phyloP scores from a whole-genome alignment of 2,888 invertebrate genomes.

The Drosophila flavopinicola region DNA sequence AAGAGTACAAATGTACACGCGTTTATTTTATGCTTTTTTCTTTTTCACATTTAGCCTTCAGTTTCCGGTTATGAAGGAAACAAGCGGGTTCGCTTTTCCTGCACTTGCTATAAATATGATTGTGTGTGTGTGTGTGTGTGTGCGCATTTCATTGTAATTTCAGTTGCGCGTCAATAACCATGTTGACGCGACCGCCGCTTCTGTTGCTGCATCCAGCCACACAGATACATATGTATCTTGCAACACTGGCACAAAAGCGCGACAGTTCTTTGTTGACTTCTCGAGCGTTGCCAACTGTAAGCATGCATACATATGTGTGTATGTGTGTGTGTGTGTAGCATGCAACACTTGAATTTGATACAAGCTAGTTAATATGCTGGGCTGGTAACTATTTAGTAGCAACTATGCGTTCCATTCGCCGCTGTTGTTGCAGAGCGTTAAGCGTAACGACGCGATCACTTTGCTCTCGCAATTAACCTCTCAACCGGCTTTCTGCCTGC shows the following conservation, averaged over 20 bases:
- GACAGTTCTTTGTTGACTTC: constrained; percentile 50
- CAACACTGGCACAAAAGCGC: constrained; percentile 40
- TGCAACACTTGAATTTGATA: constrained; percentile 51
- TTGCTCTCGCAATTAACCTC: constrained; percentile 78
- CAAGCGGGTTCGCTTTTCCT: constrained; percentile 71
- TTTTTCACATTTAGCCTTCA: constrained; percentile 75
- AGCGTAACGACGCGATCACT: constrained; percentile 72
- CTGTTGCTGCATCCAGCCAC: constrained; percentile 10
- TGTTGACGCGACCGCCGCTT: constrained; percentile 18
- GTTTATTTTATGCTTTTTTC: constrained; percentile 60
- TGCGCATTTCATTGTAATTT: constrained; percentile 68
- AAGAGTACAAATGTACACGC: constrained; percentile 21
- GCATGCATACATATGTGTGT: constrained; percentile 8
- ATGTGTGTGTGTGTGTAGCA: constrained; percentile 1
- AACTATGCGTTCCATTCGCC: constrained; percentile 28
- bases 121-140: constrained; percentile 19
- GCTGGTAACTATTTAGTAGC: constrained; percentile 47
- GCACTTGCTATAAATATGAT: constrained; percentile 53
- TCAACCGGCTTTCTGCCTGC: constrained; percentile 75
- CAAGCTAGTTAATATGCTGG: constrained; percentile 37
- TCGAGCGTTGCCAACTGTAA: constrained; percentile 49
- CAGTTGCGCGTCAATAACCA: constrained; percentile 71
- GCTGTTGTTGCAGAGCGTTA: constrained; percentile 50
- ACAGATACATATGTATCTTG: background rate
- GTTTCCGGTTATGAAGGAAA: constrained; percentile 80